Evolutionary conservation across 2,113 vertebrate genomes (phyloP), one percentile per base, ranked within the genome.

Genomic region (Dipodomys merriami): DNA sequence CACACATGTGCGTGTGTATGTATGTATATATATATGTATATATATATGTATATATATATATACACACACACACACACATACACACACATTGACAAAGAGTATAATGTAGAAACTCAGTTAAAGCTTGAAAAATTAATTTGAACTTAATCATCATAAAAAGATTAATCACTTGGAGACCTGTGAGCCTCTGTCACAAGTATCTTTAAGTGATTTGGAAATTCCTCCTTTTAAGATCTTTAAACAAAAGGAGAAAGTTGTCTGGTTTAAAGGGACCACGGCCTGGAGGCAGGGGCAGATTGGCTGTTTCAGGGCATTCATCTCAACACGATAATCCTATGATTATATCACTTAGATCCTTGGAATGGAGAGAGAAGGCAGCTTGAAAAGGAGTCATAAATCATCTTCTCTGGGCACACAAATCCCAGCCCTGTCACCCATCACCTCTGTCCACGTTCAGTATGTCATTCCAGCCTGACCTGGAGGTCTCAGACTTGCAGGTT

Each of bases 341-440:
- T 96, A 94, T 93, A 91, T 95, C 90, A 86, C 94, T 91, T 83
- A 80, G 86, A 91, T 92, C 88, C 90, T 94, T 95, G 72, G 89
- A 86, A 96, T 83, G 91, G 88, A 94, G 78, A 92, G 16, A 91
- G 87, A 89, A 86, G 46, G 57, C 74, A 96, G 80, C 76, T 93
- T 96, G 95, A 95, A 96, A 96, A 90, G 82, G n/a, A 89, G 64
- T 72, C 93, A 91, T 97, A 96, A 96, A 92, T 97, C 95, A 97
- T 86, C 74, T 68, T 85, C 33, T 22, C 5, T 85, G 79, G 84
- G 80, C 44, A 83, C 69, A 78, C 72, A 84, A 80, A 80, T 71
- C 81, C 76, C 35, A 60, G 87, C 44, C 60, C 33, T 46, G 29
- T 16, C 57, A 15, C 11, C 60, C 74, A 73, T 79, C 25, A 85